These are phyloP conservation scores for Scomber japonicus DNA, from an alignment of 2,113 vertebrate species.

Conservation along the genomic window DNA sequence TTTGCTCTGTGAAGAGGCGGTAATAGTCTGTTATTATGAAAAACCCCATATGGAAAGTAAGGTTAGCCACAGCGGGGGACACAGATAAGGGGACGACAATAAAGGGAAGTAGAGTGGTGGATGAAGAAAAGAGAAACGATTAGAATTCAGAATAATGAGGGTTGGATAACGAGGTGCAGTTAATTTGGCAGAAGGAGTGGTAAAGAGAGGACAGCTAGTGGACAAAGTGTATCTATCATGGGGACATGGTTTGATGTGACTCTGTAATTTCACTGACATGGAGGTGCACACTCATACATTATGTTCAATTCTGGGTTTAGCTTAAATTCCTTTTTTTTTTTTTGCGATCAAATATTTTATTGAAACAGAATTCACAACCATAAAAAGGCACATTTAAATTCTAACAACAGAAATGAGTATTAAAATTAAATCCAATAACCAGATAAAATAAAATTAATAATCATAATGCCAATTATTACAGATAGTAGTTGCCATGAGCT, in stretches of 20 bases:
- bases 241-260: neutral
- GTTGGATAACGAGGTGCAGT: neutral
- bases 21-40: slow-evolving; percentile 66
- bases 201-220: slow-evolving; percentile 1
- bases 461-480: too few relatives aligned
- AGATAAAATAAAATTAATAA: too few relatives aligned
- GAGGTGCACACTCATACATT: neutral
- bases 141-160: slow-evolving; percentile 31
- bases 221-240: slow-evolving; percentile 28
- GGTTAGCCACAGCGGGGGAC: slow-evolving; percentile 55
- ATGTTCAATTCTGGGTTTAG: neutral
- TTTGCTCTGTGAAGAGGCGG: slow-evolving; percentile 46
- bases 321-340: too few relatives aligned
- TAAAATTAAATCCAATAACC: too few relatives aligned
- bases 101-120: slow-evolving; percentile 35
- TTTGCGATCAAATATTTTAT: too few relatives aligned
- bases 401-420: too few relatives aligned
- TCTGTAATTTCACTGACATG: neutral
- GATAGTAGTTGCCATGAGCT: too few relatives aligned
- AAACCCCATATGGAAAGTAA: slow-evolving; percentile 65
- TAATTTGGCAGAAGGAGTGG: slow-evolving; percentile 15
- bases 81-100: slow-evolving; percentile 41
- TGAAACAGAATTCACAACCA: too few relatives aligned
- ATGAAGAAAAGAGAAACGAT: slow-evolving; percentile 47
- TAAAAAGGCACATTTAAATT: too few relatives aligned